Evolutionary conservation across 2,113 vertebrate genomes (phyloP).

Genomic region (Cacatua alba): DNA sequence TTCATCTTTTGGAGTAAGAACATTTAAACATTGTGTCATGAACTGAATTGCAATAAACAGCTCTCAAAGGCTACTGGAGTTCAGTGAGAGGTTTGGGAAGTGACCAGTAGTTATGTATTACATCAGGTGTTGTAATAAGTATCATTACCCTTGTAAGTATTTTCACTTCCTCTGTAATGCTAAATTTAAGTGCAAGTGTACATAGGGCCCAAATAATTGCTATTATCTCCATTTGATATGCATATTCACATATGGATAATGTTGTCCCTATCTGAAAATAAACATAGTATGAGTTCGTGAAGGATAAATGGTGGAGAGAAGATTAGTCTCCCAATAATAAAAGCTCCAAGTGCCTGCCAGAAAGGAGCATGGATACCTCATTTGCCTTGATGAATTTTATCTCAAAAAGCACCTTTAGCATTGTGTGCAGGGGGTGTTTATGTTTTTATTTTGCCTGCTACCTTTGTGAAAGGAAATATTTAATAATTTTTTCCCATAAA

Average conservation of each 20-base stretch:
- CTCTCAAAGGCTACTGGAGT: slow-evolving; percentile 55
- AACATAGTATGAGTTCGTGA: not conserved
- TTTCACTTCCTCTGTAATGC: slow-evolving; percentile 16
- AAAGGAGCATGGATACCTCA: not conserved
- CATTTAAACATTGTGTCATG: slow-evolving; percentile 7
- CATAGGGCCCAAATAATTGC: not conserved
- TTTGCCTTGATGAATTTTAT: not conserved
- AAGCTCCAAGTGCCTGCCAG: not conserved
- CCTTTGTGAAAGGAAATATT: slow-evolving; percentile 66
- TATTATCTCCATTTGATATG: not conserved
- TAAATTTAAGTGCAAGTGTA: not conserved
- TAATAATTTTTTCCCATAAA: slow-evolving; percentile 63
- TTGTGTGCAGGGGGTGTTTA: not conserved
- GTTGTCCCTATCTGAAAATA: not conserved
- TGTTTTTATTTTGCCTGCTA: slow-evolving; percentile 48
- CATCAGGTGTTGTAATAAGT: slow-evolving; percentile 20
- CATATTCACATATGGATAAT: not conserved
- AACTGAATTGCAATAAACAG: slow-evolving; percentile 26
- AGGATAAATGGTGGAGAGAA: not conserved
- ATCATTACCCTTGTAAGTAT: not conserved
- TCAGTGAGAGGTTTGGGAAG: slow-evolving; percentile 52
- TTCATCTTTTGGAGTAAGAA: slow-evolving; percentile 6
- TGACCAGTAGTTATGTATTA: slow-evolving; percentile 16
- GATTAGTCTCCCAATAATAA: not conserved
- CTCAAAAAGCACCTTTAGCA: not conserved